Percentiles rank a stretch among this genome's conserved stretches.
These are phyloP conservation scores for Misgurnus anguillicaudatus DNA, from an alignment of 2,113 vertebrate species.

Conservation along the genomic window DNA sequence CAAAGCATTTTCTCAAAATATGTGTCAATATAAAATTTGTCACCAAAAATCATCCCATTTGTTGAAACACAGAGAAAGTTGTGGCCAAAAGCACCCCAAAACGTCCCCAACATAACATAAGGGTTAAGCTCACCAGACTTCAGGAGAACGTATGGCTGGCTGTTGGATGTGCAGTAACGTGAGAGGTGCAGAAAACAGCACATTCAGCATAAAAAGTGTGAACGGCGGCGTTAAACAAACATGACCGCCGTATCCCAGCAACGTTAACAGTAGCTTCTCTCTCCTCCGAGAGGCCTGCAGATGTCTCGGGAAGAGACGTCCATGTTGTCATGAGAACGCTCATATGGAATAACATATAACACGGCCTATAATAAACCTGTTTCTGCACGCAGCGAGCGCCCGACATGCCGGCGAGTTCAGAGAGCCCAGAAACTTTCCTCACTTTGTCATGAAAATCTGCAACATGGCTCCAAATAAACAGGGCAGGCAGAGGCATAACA, in stretches of 20 bases:
- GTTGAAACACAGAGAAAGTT: no score
- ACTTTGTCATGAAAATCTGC: slow-evolving; percentile 56
- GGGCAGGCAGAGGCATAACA: slow-evolving; percentile 1
- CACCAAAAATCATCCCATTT: no score
- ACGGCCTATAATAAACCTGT: neutral
- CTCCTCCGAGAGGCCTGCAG: slow-evolving; percentile 15
- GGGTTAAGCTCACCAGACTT: no score
- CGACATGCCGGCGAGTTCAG: slow-evolving; percentile 28
- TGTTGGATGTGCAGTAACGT: neutral
- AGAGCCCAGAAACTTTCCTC: slow-evolving; percentile 43
- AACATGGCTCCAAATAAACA: slow-evolving; percentile 57
- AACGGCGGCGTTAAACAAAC: slow-evolving; percentile 51
- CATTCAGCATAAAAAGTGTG: slow-evolving; percentile 55
- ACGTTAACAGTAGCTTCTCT: slow-evolving; percentile 51
- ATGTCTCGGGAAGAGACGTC: slow-evolving; percentile 35
- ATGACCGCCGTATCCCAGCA: slow-evolving; percentile 42
- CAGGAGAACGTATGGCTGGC: no score
- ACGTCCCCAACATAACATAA: no score
- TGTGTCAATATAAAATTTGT: no score
- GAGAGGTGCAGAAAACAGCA: slow-evolving; percentile 34
- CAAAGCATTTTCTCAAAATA: no score
- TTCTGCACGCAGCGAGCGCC: neutral
- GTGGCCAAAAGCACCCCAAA: no score
- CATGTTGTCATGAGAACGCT: slow-evolving; percentile 32
- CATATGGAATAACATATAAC: slow-evolving; percentile 23